Conservation (phyloP, 2,888 invertebrate genomes). For the Drosophila koepferae region DNA sequence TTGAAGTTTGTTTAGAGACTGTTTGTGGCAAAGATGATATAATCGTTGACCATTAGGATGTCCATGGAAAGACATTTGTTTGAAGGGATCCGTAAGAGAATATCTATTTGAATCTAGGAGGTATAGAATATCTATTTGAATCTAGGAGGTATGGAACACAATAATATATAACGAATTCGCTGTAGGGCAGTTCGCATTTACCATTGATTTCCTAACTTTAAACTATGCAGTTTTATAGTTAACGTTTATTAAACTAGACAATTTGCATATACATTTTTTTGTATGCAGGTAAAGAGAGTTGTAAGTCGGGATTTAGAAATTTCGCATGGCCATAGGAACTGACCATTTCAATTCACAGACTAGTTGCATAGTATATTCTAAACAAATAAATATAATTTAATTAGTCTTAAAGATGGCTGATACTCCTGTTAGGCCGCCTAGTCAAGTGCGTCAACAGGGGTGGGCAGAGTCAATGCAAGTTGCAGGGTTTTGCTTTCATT, state of each 20-base stretch:
- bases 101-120: background rate
- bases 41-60: background rate
- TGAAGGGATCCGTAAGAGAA: background rate
- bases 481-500: constrained; percentile 71
- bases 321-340: background rate
- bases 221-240: background rate
- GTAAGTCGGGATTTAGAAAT: background rate
- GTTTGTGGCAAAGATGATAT: background rate
- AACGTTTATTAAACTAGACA: background rate
- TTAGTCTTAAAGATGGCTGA: constrained; percentile 18
- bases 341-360: constrained; percentile 5
- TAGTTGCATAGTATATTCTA: constrained; percentile 20
- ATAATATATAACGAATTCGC: background rate
- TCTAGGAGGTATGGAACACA: background rate
- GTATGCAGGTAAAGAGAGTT: background rate
- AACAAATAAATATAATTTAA: constrained; percentile 39
- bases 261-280: background rate
- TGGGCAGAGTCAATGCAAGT: constrained; percentile 70
- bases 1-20: constrained; percentile 5
- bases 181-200: too few species aligned
- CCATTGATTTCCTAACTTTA: background rate
- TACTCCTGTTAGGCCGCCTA: constrained; percentile 24
- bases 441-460: constrained; percentile 64
- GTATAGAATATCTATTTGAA: background rate
- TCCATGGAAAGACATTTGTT: background rate